Base-by-base conservation (phyloP, 2,888 invertebrate genomes). In the Aporophyla nigra region DNA sequence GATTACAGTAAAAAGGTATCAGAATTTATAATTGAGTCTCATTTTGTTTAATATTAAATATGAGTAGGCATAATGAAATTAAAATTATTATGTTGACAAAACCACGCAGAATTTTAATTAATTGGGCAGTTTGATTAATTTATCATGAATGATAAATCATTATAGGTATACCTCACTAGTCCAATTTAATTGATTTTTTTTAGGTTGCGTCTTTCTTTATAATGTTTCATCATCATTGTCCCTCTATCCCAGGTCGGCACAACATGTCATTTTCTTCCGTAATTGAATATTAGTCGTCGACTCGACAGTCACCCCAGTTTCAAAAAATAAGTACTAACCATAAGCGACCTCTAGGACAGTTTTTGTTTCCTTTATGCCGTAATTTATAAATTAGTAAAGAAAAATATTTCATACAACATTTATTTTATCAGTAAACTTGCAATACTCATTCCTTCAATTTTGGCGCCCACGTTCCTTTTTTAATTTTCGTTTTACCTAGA, bases 81-180 rank as follows among this genome's bases (percentile, higher is more conserved):
- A 40, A 74, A 73, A 24, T 53, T 24, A 74, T 72, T 40, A 73
- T 40, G 62, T 24, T 56, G 74, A 49, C 40, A 21, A 53, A 74
- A 56, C 49, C 14, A 74, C 33, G 49, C 54, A 56, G 10, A 24
- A 40, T 33, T 63, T 12, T 56, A 73, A 49, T 49, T 49, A 33
- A 49, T 33, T 24, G 33, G 12, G 3, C 9, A 27, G 43, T 27
- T 33, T 69, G 46, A 71, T 69, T 54, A 53, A 53, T n/a, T 46
- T 69, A 43, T 53, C 24, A n/a, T n/a, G 16, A 68, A 69, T 70
- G 9, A 43, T 43, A 0, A 43, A 43, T 43, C 0, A 43, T 43
- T 43, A 43, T 43, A 43, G 33, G 33, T 33, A 2, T 43, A 10
- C 9, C 58, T 19, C 27, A 1, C 19, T 27, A 9, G 16, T 51